Base-by-base conservation (phyloP, 2,113 vertebrate genomes). In the Lampris incognitus region DNA sequence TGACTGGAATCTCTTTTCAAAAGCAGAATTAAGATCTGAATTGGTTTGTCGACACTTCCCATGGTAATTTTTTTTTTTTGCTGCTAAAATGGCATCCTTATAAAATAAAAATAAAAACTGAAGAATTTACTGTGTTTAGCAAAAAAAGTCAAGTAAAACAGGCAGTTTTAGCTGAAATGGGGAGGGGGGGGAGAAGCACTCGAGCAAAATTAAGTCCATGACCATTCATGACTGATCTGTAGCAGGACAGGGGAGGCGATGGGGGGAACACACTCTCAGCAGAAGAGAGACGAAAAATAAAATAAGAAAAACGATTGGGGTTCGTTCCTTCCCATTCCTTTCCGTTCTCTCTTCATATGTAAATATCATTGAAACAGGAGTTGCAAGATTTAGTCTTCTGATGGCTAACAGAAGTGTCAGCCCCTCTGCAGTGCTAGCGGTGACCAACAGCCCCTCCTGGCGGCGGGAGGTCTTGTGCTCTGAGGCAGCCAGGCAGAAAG, bases 81-180 rank as follows among this genome's bases (percentile, higher is more conserved):
- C 57, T 24, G 13, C 61, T 52, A 60, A 13, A 2, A 40, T 1
- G 6, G 9, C 57, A 57, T 7, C 5, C 6, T 40, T 24, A 46
- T 3, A 39, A 46, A 42, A 42, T n/a, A n/a, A 24, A n/a, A 68
- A 57, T 42, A 24, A 10, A 56, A n/a, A 56, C 24, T 24, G 2
- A 56, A n/a, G 24, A 24, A 24, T 24, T 24, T 24, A 24, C 24
- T 24, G 24, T 24, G 24, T 24, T 24, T 24, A 24, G 24, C 24
- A 24, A 24, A 63, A 63, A 42, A 6, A 39, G 3, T 51, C 39
- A 52, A 39, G 37, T 51, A 24, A 62, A 50, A 10, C 38, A 54
- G 58, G 48, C 57, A 72, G 69, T 40, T 61, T 58, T 59, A 71
- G 57, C 37, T 46, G 49, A 72, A 62, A 24, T 24, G 24, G 24